Conservation (phyloP, 92 coral and sea anemone species). For the Umimayanthus chanpuru region DNA sequence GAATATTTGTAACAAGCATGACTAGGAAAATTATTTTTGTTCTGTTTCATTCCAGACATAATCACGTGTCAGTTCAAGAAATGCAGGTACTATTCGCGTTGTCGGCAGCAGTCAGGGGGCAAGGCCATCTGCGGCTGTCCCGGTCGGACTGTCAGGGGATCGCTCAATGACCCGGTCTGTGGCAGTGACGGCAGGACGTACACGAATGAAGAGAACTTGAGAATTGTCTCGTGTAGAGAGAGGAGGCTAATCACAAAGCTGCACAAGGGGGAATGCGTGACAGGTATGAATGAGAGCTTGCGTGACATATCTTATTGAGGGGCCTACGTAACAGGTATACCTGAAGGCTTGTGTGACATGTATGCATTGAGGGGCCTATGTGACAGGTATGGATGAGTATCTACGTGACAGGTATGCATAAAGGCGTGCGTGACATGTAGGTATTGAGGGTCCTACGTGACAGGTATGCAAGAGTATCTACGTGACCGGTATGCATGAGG, state of each 20-base stretch:
- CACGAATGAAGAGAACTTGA: conserved; percentile 66
- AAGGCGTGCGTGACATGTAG: too few relatives aligned
- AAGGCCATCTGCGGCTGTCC: conserved; percentile 74
- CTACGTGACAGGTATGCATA: too few relatives aligned
- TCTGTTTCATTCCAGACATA: conserved; percentile 51
- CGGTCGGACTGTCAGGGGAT: conserved; percentile 39
- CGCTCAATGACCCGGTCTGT: conserved; percentile 74
- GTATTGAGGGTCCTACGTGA: too few relatives aligned
- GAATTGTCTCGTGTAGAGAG: conserved; percentile 66
- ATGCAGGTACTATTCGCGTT: conserved; percentile 75
- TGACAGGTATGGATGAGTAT: too few relatives aligned
- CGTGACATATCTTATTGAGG: too few relatives aligned
- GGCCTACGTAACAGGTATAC: too few relatives aligned
- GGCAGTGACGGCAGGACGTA: conserved; percentile 91
- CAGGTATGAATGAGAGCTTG: neutral
- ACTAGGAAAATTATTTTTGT: too few relatives aligned
- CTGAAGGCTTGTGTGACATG: too few relatives aligned
- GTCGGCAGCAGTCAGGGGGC: conserved; percentile 65
- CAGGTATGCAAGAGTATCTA: too few relatives aligned
- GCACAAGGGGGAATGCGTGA: conserved; percentile 78
- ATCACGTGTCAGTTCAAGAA: conserved; percentile 80
- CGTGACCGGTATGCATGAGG: conserved; percentile 7
- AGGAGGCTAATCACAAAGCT: conserved; percentile 61
- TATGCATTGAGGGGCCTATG: too few relatives aligned
- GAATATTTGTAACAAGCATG: too few relatives aligned